Evolutionary conservation across 1,140 invertebrate species (phyloP).

Genomic region (Leptinotarsa undecemlineata): DNA sequence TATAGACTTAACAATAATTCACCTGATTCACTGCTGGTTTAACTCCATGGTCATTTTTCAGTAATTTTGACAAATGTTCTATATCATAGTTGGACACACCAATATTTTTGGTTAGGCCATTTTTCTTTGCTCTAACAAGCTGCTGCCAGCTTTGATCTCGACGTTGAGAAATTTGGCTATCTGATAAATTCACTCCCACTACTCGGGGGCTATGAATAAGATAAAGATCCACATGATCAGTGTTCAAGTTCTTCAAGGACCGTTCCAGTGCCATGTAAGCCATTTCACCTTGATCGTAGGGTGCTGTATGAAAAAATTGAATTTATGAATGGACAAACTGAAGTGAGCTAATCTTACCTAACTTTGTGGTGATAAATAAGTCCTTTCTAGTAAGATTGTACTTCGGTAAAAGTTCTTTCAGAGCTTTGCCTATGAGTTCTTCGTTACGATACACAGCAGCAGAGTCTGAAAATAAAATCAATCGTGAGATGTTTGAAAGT

Average conservation of each 20-base stretch:
- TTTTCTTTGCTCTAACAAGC: constrained; percentile 66
- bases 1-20: constrained; percentile 27
- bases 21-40: constrained; percentile 81
- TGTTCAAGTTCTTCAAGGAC: constrained; percentile 68
- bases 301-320: constrained; percentile 58
- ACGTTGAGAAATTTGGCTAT: constrained; percentile 14
- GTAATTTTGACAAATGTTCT: constrained; percentile 71
- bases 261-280: constrained; percentile 62
- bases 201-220: constrained; percentile 85
- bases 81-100: constrained; percentile 85
- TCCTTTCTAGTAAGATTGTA: constrained; percentile 69
- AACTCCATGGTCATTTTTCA: constrained; percentile 61
- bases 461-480: constrained; percentile 64
- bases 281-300: constrained; percentile 68
- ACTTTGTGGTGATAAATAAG: constrained; percentile 78
- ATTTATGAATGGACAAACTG: neutral
- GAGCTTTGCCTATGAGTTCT: constrained; percentile 64
- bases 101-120: constrained; percentile 69
- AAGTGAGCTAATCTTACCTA: constrained; percentile 60
- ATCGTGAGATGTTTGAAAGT: neutral
- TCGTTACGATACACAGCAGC: constrained; percentile 78
- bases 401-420: constrained; percentile 65
- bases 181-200: constrained; percentile 40
- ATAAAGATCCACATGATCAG: constrained; percentile 79
- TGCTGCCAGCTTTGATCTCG: constrained; percentile 68